Conservation (phyloP, 2,797 vertebrate species). For the Sebastes hubbsi region DNA sequence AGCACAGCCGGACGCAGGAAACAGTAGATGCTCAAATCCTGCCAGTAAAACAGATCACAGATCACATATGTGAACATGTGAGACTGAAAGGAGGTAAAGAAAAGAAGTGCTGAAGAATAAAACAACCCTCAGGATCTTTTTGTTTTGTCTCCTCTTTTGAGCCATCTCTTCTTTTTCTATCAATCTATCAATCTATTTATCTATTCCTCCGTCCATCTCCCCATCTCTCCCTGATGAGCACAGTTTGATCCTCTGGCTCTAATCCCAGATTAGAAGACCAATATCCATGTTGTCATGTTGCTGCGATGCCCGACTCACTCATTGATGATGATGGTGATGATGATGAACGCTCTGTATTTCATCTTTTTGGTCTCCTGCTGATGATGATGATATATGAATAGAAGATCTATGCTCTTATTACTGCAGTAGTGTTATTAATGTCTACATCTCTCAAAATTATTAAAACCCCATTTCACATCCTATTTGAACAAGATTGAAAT, state of each 20-base stretch:
- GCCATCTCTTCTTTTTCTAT: neutral
- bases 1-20: conserved; percentile 43
- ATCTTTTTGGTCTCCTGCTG: neutral
- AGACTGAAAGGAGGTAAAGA: neutral
- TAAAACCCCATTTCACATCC: neutral
- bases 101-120: neutral
- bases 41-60: conserved; percentile 25
- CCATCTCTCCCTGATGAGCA: conserved; percentile 24
- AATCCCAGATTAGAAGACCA: conserved; percentile 62
- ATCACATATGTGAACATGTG: too few species aligned
- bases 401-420: neutral
- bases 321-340: neutral
- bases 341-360: neutral
- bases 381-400: neutral
- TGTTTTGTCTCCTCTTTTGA: neutral
- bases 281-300: conserved; percentile 29
- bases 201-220: neutral
- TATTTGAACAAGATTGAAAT: neutral
- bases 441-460: neutral
- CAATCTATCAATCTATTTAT: neutral
- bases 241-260: conserved; percentile 46
- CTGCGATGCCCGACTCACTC: neutral
- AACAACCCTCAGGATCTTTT: neutral
- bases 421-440: neutral
- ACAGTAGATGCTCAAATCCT: conserved; percentile 21